These are phyloP conservation scores for Epinephelus coioides DNA, from an alignment of 2,797 vertebrate genomes.

Conservation along the genomic window DNA sequence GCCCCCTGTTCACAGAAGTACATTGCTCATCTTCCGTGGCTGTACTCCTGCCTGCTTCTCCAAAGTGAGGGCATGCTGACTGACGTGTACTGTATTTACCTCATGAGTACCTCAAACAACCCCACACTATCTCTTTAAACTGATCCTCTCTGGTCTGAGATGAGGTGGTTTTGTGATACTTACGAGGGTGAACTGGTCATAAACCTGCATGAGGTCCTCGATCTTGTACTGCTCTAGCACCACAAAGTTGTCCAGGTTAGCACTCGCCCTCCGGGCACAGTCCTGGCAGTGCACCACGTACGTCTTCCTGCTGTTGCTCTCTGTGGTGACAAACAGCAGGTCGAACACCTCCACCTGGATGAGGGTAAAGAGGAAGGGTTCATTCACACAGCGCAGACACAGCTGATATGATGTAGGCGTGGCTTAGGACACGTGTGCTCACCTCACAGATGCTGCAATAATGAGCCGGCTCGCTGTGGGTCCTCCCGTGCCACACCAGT, in stretches of 20 bases:
- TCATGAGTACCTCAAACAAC: too few species aligned
- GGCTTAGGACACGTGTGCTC: background rate
- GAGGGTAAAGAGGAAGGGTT: rapidly evolving
- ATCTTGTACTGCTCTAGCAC: conserved; percentile 96
- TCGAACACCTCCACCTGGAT: conserved; percentile 93
- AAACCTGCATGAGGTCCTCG: conserved; percentile 97
- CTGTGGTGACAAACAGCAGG: conserved; percentile 93
- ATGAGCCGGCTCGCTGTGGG: conserved; percentile 94
- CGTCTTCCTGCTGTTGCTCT: conserved; percentile 90
- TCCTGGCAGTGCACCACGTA: conserved; percentile 95
- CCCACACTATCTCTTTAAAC: background rate
- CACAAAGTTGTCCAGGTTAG: conserved; percentile 87
- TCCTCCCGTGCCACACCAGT: conserved; percentile 94
- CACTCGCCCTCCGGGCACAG: conserved; percentile 88
- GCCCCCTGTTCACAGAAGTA: too few species aligned
- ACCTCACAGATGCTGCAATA: conserved; percentile 99
- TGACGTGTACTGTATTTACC: too few species aligned
- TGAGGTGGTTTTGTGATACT: conserved; percentile 75
- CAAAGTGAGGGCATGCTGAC: too few species aligned
- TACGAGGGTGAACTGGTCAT: conserved; percentile 99
- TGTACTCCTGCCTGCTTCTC: too few species aligned
- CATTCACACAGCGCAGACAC: rapidly evolving
- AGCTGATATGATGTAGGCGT: background rate
- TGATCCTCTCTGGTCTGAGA: background rate
- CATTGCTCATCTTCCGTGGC: too few species aligned